Base-by-base conservation (phyloP, 1,140 invertebrate species). In the Ips nitidus region DNA sequence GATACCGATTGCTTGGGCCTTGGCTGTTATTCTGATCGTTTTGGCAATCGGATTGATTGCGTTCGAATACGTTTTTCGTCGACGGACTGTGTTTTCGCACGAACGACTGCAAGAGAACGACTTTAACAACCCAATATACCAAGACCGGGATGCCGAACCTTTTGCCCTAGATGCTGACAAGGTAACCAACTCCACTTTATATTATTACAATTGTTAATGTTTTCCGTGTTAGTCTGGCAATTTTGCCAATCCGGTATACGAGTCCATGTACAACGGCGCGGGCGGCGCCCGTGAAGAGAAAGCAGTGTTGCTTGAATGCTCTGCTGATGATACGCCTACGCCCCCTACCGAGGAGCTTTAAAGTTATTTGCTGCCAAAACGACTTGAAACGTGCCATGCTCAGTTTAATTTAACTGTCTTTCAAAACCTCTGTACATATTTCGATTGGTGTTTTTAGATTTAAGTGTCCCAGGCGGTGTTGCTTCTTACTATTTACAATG, bases 161-260 rank as follows among this genome's bases (percentile, higher is more conserved):
- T 79, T 89, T 74, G 82, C 83, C 45, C 80, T 86, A 67, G 85
- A 86, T 66, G 80, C 86, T 47, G 86, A 88, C 76, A 86, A 87
- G 81, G 87, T 88, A 78, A 70, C 71, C 22, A 22, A 22, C 22
- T 65, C 41, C 65, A 55, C 62, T 41, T 66, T 56, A 62, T 47
- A 45, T 52, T 71, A 22, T 59, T 59, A 4, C 38, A 37, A 56
- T 37, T 43, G 3, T 45, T 3, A 22, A 0, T 22, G 22, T 22
- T 0, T 39, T 59, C 63, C 71, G 77, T 76, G 77, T 75, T 74
- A 81, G 81, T 74, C 80, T 84, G 85, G 81, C 45, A 92, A 93
- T 80, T 94, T 94, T 83, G 89, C 88, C 39, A 94, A 94, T 82
- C 92, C 92, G 2, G 89, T 94, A 39, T 94, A 94, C 80, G 91